Base-by-base conservation (phyloP, 1,140 invertebrate species). In the Trissolcus basalis region DNA sequence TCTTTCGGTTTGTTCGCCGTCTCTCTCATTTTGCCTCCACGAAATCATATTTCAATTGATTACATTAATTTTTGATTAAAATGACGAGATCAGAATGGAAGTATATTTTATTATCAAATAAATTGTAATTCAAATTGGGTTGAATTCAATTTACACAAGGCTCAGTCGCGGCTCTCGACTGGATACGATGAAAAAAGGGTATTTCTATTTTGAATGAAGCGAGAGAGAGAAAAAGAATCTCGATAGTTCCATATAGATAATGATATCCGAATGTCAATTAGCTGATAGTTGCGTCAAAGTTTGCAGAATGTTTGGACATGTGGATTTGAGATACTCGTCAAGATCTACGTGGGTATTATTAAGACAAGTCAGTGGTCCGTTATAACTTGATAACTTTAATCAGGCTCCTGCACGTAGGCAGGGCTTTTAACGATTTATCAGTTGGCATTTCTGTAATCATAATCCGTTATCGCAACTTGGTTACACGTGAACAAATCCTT, bases 201-300 rank as follows among this genome's bases (percentile, higher is more conserved):
- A 27, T 27, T 27, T 27, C 19, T 27, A 27, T 27, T 27, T 27
- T 27, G 19, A 27, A 27, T 27, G 2, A 27, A 27, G 19, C 6
- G 19, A 27, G 6, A 27, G 19, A 27, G 19, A 6, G 19, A 27
- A 27, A 1, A 27, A 27, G 6, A 27, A 27, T 27, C 6, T 1
- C 6, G 36, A 11, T n/a, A 39, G 36, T 39, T 10, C n/a, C 36
- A 11, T 39, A 39, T 39, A 10, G n/a, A 39, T 10, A 11, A 39
- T 39, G 2, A 39, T 39, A 39, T 11, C 9, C 36, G 9, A 39
- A 39, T 13, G 43, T 49, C 67, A 70, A 60, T 70, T 70, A 61
- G 58, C 49, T 45, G 36, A 70, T 70, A 6, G 19, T 61, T 49
- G 48, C 53, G 67, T 36, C 39, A 70, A 59, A 54, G 49, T 35